Base-by-base conservation (phyloP, 2,797 vertebrate species). In the Hyperoplus immaculatus region DNA sequence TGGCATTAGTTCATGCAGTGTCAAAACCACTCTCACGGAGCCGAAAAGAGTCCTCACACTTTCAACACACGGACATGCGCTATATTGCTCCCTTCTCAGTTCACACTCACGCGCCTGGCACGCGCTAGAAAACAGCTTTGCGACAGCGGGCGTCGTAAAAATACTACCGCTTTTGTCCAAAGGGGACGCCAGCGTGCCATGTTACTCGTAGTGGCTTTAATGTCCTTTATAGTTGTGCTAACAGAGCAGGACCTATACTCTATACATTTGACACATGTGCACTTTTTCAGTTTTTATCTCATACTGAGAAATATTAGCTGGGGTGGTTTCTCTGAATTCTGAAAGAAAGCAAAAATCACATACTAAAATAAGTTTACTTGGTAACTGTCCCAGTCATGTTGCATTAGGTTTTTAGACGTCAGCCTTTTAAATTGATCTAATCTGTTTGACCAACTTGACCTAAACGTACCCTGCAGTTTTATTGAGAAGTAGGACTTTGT, bases 281-380 rank as follows among this genome's bases (percentile, higher is more conserved):
- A 70, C 5, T 36, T 56, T 54, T 58, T 57, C 1, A 3, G 12
- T n/a, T 11, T 16, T 58, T 10, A 75, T 6, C 21, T 8, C 12
- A 47, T 47, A 11, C 13, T 78, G 65, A 75, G 72, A 82, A 87
- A 75, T 87, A 77, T 80, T 85, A 88, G 13, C 29, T 81, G 75
- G 82, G 82, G 78, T 80, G 77, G 21, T 76, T 81, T 55, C 69
- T 59, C 71, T 80, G 62, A 81, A 64, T 59, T 75, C 15, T 73
- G 14, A 85, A 29, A 29, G 29, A 29, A 29, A 29, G 29, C 29
- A 29, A 29, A 29, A 29, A 29, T 29, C 29, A 29, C 29, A 29
- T 29, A 29, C 29, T 29, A 29, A 29, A 29, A 29, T 29, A 29
- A 29, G 29, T 29, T 29, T 29, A 29, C 15, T 21, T 15, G n/a